Evolutionary conservation across 2,797 vertebrate species (phyloP).

Genomic region (Petrocephalus sullivani): DNA sequence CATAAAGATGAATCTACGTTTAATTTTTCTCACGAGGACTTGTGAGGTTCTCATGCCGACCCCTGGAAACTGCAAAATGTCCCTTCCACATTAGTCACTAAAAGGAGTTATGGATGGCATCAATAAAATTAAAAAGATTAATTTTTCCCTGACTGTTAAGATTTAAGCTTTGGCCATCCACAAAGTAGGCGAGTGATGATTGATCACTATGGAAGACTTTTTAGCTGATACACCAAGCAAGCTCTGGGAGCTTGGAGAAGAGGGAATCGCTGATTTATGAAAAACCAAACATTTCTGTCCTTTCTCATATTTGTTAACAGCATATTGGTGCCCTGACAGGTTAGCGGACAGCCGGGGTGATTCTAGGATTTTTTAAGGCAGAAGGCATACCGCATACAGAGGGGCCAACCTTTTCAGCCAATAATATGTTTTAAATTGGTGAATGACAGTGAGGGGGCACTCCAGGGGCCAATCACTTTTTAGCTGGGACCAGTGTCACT

Average conservation of each 20-base stretch:
- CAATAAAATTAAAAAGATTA: conserved; percentile 6
- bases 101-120: conserved; percentile 6
- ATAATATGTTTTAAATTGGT: background rate
- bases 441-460: background rate
- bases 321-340: background rate
- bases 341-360: background rate
- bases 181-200: background rate
- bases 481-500: background rate
- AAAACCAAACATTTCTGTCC: background rate
- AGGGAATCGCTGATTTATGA: background rate
- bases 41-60: background rate
- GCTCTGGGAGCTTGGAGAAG: background rate
- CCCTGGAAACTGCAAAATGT: background rate
- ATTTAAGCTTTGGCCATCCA: background rate
- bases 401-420: background rate
- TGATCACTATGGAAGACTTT: background rate
- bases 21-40: background rate
- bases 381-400: background rate
- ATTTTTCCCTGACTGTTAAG: background rate
- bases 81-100: background rate
- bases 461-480: background rate
- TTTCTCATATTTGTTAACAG: background rate
- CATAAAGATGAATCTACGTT: background rate
- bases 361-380: background rate
- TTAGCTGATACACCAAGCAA: background rate